Evolutionary conservation across 2,888 invertebrate species (phyloP).

Genomic region (Sinelater perroti): DNA sequence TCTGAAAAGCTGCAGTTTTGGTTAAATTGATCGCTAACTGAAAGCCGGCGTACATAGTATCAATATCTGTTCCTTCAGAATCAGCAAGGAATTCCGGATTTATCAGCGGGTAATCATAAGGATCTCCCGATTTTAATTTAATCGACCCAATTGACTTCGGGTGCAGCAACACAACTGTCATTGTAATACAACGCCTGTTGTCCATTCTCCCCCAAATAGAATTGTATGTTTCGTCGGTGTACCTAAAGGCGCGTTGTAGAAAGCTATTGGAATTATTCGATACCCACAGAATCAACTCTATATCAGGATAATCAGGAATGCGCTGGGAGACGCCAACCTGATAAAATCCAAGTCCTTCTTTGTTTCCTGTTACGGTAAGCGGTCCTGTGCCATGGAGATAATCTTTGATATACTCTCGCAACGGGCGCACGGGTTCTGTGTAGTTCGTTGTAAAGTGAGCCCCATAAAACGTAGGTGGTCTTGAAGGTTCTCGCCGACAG

Average conservation of each 20-base stretch:
- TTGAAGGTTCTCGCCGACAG: constrained; percentile 59
- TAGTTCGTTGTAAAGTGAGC: constrained; percentile 64
- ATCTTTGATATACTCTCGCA: constrained; percentile 35
- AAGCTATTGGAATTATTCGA: constrained; percentile 53
- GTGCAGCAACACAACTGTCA: constrained; percentile 42
- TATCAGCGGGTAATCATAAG: constrained; percentile 50
- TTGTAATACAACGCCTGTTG: constrained; percentile 34
- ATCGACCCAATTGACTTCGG: constrained; percentile 49
- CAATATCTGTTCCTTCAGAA: constrained; percentile 68
- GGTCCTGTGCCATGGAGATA: constrained; percentile 42
- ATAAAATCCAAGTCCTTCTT: no score
- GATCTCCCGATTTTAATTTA: constrained; percentile 46
- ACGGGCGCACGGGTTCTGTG: constrained; percentile 9
- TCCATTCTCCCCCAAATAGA: constrained; percentile 55
- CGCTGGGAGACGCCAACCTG: no score
- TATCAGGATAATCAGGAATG: constrained; percentile 45
- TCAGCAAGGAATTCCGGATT: constrained; percentile 46
- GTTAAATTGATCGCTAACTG: constrained; percentile 48
- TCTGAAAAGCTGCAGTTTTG: constrained; percentile 67
- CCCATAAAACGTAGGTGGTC: constrained; percentile 78
- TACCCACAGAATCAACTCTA: constrained; percentile 59
- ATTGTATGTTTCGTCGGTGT: constrained; percentile 44
- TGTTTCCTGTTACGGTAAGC: no score
- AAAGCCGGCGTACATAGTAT: constrained; percentile 69
- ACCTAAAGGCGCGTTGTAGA: constrained; percentile 42